These are phyloP conservation scores for Masticophis lateralis DNA, from an alignment of 2,797 vertebrate species.

Conservation along the genomic window DNA sequence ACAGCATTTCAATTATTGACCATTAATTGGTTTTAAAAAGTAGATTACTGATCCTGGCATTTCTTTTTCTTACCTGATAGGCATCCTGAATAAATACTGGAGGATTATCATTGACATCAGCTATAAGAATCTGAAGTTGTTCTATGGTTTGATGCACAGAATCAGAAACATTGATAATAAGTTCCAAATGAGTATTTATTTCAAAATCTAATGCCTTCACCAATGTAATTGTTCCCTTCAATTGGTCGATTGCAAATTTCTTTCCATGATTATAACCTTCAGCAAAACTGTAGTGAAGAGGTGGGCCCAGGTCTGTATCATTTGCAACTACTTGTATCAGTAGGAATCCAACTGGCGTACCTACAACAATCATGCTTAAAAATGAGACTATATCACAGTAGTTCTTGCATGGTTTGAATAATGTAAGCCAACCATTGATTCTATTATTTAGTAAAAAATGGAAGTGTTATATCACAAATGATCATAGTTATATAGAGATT, in stretches of 20 bases:
- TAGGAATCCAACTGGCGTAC: slow-evolving; percentile 79
- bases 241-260: slow-evolving; percentile 80
- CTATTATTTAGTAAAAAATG: background rate
- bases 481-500: background rate
- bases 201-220: slow-evolving; percentile 83
- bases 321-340: slow-evolving; percentile 80
- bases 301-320: slow-evolving; percentile 82
- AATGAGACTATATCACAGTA: background rate
- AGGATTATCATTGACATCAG: slow-evolving; percentile 89
- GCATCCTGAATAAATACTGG: slow-evolving; percentile 82
- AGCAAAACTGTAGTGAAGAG: slow-evolving; percentile 81
- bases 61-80: slow-evolving; percentile 80
- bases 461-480: background rate
- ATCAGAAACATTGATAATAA: slow-evolving; percentile 82
- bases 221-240: slow-evolving; percentile 79
- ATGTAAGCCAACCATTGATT: background rate
- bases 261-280: slow-evolving; percentile 66
- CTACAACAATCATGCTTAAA: slow-evolving; percentile 69
- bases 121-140: slow-evolving; percentile 74
- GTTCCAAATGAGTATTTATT: slow-evolving; percentile 69
- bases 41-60: background rate
- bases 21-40: background rate
- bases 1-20: background rate
- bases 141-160: slow-evolving; percentile 79
- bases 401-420: slow-evolving; percentile 13